A percentile compares a stretch with the other conserved stretches of the same genome.
Evolutionary conservation across 2,113 vertebrate species (phyloP).

Genomic region (Sylvicapra grimmia): DNA sequence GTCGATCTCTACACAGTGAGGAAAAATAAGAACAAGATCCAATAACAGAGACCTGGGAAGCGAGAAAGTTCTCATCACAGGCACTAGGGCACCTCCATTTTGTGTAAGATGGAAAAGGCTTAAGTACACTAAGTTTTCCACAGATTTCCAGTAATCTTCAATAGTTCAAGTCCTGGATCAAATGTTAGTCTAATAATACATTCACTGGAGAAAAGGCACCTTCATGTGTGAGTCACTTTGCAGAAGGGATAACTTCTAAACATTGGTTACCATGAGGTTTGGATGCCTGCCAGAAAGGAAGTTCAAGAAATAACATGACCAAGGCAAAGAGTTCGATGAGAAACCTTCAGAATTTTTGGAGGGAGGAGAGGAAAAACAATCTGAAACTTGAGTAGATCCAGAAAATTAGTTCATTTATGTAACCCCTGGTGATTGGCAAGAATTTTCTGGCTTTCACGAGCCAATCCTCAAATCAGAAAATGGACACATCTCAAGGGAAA

Average conservation of each 20-base stretch:
- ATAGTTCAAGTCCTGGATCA: neutral
- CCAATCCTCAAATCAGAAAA: neutral
- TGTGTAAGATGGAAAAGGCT: neutral
- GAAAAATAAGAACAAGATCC: neutral
- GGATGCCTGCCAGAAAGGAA: conserved; percentile 38
- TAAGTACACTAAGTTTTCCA: neutral
- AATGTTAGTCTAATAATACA: conserved; percentile 8
- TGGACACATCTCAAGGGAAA: neutral
- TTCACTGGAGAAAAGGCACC: neutral
- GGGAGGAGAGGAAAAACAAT: conserved; percentile 33
- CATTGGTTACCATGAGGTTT: conserved; percentile 35
- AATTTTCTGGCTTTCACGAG: neutral
- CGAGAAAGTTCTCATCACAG: neutral
- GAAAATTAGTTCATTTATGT: conserved; percentile 43
- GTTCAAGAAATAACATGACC: conserved; percentile 38
- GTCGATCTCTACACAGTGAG: neutral
- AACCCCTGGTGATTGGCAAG: conserved; percentile 12
- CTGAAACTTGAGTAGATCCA: conserved; percentile 49
- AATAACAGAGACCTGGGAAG: conserved; percentile 1
- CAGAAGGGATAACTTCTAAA: conserved; percentile 41
- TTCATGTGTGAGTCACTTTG: conserved; percentile 34
- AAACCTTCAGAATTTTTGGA: conserved; percentile 26
- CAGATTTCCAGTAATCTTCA: neutral
- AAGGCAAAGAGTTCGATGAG: conserved; percentile 35
- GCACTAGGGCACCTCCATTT: neutral